These are phyloP conservation scores for Desmophyllum pertusum DNA, from an alignment of 92 coral and sea anemone species.

Conservation along the genomic window DNA sequence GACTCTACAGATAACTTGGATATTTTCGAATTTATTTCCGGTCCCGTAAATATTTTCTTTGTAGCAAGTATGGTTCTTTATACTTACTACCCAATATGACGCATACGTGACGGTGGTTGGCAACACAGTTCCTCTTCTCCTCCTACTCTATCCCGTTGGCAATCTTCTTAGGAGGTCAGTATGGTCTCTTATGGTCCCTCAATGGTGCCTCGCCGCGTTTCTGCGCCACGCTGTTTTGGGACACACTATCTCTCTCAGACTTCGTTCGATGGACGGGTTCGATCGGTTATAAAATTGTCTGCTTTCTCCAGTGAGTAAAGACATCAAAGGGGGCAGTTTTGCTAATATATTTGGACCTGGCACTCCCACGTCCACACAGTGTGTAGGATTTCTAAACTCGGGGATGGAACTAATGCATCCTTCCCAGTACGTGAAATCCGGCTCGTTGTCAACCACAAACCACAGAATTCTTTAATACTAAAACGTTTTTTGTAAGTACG, in stretches of 20 bases:
- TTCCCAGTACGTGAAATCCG: constrained; percentile 8
- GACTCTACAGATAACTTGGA: not conserved
- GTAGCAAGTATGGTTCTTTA: not conserved
- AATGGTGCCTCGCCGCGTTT: not conserved
- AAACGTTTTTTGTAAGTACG: not conserved
- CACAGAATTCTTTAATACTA: constrained; percentile 16
- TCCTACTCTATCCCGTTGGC: not conserved
- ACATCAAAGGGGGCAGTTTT: not conserved
- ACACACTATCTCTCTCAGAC: not conserved
- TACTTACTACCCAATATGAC: not conserved
- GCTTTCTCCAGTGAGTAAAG: not conserved
- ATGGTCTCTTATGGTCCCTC: not conserved
- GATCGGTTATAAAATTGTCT: not conserved
- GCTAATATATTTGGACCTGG: not conserved
- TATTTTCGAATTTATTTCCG: not conserved
- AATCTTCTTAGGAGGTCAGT: not conserved
- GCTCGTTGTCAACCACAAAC: constrained; percentile 46
- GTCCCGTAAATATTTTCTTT: too few species aligned
- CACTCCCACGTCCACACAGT: not conserved
- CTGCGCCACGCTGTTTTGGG: not conserved
- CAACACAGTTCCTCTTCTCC: not conserved
- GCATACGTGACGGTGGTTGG: not conserved
- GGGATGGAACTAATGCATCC: not conserved
- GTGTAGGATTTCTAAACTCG: not conserved
- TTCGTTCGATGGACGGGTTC: not conserved